Evolutionary conservation across 1,140 invertebrate genomes (phyloP).

Genomic region (Chelonus insularis): DNA sequence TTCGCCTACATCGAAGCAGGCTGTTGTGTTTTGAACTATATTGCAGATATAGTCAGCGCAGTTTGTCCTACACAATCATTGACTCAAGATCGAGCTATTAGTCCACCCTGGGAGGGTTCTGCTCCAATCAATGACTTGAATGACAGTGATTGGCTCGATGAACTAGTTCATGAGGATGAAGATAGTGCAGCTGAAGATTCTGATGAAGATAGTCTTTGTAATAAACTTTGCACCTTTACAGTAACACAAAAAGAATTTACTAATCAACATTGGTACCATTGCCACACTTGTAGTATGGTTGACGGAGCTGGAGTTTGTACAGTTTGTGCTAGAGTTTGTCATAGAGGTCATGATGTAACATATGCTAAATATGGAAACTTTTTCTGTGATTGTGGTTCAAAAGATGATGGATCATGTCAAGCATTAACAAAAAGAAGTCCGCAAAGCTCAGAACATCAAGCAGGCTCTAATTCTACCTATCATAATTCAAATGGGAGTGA

Average conservation of each 20-base stretch:
- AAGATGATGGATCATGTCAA: slow-evolving; percentile 81
- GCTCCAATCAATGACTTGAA: slow-evolving; percentile 72
- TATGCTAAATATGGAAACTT: slow-evolving; percentile 99
- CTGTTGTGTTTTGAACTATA: slow-evolving; percentile 77
- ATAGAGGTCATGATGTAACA: slow-evolving; percentile 94
- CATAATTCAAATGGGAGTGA: slow-evolving; percentile 33
- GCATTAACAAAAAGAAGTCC: slow-evolving; percentile 76
- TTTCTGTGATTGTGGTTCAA: slow-evolving; percentile 98
- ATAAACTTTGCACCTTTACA: slow-evolving; percentile 96
- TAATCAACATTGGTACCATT: slow-evolving; percentile 98
- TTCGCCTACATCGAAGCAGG: slow-evolving; percentile 72
- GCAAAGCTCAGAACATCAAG: slow-evolving; percentile 59
- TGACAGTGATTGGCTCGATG: slow-evolving; percentile 82
- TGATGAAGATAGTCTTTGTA: slow-evolving; percentile 91
- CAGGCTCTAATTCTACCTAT: slow-evolving; percentile 37
- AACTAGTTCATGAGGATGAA: slow-evolving; percentile 82
- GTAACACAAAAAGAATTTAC: slow-evolving; percentile 97
- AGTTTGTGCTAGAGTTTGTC: slow-evolving; percentile 95
- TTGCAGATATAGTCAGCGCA: slow-evolving; percentile 70
- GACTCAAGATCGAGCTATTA: slow-evolving; percentile 64
- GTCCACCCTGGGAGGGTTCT: slow-evolving; percentile 80
- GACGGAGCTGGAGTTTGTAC: slow-evolving; percentile 97
- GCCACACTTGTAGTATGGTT: slow-evolving; percentile 97
- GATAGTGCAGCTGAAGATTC: slow-evolving; percentile 92
- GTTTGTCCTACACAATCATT: slow-evolving; percentile 58